These are phyloP conservation scores for Colletes latitarsis DNA, from an alignment of 1,140 invertebrate genomes.

Conservation along the genomic window DNA sequence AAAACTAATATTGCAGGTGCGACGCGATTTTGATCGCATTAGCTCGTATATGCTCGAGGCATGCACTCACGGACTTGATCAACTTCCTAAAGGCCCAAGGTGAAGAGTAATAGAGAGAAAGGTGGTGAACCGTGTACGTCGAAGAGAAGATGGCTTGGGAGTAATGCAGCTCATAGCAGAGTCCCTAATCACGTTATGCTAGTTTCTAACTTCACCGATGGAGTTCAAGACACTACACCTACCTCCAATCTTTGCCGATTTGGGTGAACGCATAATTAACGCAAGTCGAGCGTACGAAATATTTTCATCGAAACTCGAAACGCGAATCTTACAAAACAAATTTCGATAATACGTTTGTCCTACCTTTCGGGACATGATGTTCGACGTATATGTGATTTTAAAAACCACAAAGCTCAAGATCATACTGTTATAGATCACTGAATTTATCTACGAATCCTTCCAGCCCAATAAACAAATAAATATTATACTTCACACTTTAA, in stretches of 20 bases:
- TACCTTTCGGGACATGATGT: no score
- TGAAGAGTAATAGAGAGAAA: constrained; percentile 64
- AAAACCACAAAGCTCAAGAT: no score
- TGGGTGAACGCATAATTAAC: constrained; percentile 2
- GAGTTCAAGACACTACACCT: constrained; percentile 1
- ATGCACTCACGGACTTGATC: constrained; percentile 61
- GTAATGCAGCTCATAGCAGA: constrained; percentile 51
- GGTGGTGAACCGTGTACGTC: constrained; percentile 32
- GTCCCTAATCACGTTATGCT: constrained; percentile 56
- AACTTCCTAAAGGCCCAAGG: constrained; percentile 55
- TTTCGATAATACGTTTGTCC: no score
- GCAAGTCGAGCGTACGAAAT: background rate
- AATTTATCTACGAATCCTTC: no score
- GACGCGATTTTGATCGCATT: constrained; percentile 33
- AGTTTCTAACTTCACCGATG: constrained; percentile 57
- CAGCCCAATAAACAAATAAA: no score
- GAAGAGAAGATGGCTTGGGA: constrained; percentile 29
- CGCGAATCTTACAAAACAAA: no score
- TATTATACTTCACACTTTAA: no score
- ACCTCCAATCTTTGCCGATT: constrained; percentile 21
- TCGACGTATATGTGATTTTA: no score
- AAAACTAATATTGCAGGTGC: constrained; percentile 14
- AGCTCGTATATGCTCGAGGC: constrained; percentile 32
- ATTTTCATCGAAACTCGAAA: background rate
- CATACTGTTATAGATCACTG: no score